Evolutionary conservation across 2,113 vertebrate species (phyloP).

Genomic region (Chrysochloris asiatica): DNA sequence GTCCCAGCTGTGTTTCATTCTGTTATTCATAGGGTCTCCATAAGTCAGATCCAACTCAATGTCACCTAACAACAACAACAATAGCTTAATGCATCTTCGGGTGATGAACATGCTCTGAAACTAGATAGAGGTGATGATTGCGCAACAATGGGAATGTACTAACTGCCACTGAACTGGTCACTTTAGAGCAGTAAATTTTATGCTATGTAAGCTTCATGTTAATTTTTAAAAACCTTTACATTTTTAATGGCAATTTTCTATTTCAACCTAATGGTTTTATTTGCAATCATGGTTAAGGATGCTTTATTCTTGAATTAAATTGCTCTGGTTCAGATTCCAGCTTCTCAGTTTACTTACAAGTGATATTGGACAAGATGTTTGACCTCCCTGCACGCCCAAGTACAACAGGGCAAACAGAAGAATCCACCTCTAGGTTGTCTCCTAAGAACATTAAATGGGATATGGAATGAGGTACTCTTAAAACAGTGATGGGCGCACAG

Average conservation of each 20-base stretch:
- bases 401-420: not conserved
- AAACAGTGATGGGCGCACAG: not conserved
- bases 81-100: not conserved
- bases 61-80: no score
- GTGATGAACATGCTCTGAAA: not conserved
- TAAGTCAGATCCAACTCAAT: no score
- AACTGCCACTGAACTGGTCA: not conserved
- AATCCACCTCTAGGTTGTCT: not conserved
- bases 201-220: not conserved
- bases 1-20: no score
- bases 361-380: no score
- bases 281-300: accelerated
- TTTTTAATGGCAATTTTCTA: not conserved
- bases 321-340: not conserved
- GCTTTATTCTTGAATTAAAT: no score
- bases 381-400: not conserved
- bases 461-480: not conserved
- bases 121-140: not conserved
- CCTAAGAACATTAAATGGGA: not conserved
- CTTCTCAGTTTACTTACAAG: not conserved
- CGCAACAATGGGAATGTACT: not conserved
- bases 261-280: not conserved
- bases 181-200: not conserved
- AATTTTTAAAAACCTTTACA: not conserved
- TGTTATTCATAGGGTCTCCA: no score